These are phyloP conservation scores for Rhineura floridana DNA, from an alignment of 2,113 vertebrate species.

Conservation along the genomic window DNA sequence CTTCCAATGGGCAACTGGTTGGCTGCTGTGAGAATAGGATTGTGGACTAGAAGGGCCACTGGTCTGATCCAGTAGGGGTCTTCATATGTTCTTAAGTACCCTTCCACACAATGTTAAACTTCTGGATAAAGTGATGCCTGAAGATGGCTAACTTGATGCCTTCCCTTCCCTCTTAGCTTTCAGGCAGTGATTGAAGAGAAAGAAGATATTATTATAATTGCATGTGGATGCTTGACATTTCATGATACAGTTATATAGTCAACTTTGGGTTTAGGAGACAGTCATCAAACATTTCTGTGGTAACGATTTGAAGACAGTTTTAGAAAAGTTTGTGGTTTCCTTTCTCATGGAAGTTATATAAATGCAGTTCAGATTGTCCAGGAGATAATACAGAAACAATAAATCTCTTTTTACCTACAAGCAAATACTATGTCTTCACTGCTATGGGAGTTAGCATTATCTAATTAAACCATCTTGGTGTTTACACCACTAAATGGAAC, in stretches of 20 bases:
- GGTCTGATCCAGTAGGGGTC: no score
- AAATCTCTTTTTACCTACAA: neutral
- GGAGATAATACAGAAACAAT: neutral
- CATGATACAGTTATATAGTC: neutral
- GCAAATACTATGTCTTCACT: conserved; percentile 8
- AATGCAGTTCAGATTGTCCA: neutral
- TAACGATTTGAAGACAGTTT: neutral
- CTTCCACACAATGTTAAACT: no score
- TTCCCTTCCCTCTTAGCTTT: neutral
- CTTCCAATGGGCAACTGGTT: no score
- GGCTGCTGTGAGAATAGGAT: no score
- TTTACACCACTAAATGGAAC: neutral
- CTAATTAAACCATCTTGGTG: conserved; percentile 5
- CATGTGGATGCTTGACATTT: neutral
- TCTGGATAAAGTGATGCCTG: no score
- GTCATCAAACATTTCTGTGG: conserved; percentile 15
- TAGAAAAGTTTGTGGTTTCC: neutral
- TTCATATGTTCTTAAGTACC: no score
- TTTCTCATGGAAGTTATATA: conserved; percentile 9
- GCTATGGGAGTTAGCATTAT: neutral
- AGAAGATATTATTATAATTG: neutral
- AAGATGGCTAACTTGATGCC: no score
- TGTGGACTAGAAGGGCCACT: no score
- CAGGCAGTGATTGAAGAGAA: neutral
- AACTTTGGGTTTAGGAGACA: conserved; percentile 7